Base-by-base conservation (phyloP, 2,888 invertebrate genomes). In the Melanchra persicariae region DNA sequence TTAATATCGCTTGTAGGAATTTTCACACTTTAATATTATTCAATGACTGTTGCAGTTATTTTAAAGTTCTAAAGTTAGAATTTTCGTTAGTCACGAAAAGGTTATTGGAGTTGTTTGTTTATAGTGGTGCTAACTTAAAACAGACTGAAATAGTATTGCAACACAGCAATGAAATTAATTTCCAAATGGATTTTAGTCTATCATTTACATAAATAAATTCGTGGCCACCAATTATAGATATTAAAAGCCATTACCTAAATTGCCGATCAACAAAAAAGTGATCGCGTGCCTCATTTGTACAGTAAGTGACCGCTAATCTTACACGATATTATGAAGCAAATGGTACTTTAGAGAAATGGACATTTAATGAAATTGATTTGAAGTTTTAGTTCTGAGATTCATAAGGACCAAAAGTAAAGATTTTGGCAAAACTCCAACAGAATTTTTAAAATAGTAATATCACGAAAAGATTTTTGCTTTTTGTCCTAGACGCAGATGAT, bases 261-360 rank as follows among this genome's bases (percentile, higher is more conserved):
- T 70, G 52, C 59, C 40, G 62, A 67, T 64, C 49, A 62, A 80
- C 69, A 80, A 80, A 79, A 79, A 73, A 70, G 9, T 24, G 69
- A 82, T 79, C 74, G 83, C 79, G 79, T 80, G 79, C 66, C 73
- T 82, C 66, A 79, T 79, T 80, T 73, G 64, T 79, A 67, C 37
- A 45, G 61, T 81, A 78, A 81, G 64, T 78, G 82, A 70, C 82
- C 61, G 69, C 77, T 78, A 69, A 77, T 81, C 57, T 69, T 76
- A 69, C 40, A 77, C 45, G 63, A 77, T 77, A 54, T 70, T 45
- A 63, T 62, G 54, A 67, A 43, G 61, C 26, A 55, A 77, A 78
- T 76, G 47, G 52, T 10, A 61, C 51, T 24, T 37, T 49, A 47
- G n/a, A 77, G 52, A 52, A 74, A 60, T 54, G 47, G 22, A 52